Percentiles rank a stretch among this genome's conserved stretches.
These are phyloP conservation scores for Alviniconcha strummeri DNA, from an alignment of 2,888 invertebrate species.

Conservation along the genomic window DNA sequence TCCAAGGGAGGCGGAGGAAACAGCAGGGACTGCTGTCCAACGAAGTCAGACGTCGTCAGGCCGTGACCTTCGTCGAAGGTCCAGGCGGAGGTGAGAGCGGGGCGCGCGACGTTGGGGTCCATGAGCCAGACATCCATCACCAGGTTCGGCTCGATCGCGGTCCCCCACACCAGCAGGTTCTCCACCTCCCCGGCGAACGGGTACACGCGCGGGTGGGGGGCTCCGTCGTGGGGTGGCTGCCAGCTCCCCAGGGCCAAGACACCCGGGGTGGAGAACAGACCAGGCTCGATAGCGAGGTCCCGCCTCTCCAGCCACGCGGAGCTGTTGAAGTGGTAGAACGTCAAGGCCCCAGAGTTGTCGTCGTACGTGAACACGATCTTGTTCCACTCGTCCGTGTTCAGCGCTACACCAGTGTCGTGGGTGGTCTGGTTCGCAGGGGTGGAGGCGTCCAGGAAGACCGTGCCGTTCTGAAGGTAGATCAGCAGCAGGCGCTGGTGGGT, in stretches of 20 bases:
- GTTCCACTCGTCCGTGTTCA: conserved; percentile 53
- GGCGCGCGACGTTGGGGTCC: conserved; percentile 46
- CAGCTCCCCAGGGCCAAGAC: conserved; percentile 55
- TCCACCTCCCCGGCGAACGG: conserved; percentile 52
- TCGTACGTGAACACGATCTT: conserved; percentile 53
- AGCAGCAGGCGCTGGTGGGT: conserved; percentile 45
- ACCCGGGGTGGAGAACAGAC: conserved; percentile 46
- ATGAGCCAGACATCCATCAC: conserved; percentile 51
- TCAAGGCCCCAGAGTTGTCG: conserved; percentile 43
- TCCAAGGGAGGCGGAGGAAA: conserved; percentile 55
- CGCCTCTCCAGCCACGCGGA: conserved; percentile 43
- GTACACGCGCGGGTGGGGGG: conserved; percentile 32
- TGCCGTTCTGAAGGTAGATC: conserved; percentile 39
- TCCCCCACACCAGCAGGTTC: conserved; percentile 55
- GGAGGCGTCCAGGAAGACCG: conserved; percentile 43
- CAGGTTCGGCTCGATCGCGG: conserved; percentile 47
- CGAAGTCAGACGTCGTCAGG: conserved; percentile 37
- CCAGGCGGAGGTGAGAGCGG: conserved; percentile 44
- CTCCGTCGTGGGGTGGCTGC: conserved; percentile 49
- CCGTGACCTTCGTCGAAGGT: conserved; percentile 58
- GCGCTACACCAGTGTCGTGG: conserved; percentile 40
- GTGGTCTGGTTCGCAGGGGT: conserved; percentile 8
- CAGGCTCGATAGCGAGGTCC: conserved; percentile 32
- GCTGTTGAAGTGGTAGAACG: conserved; percentile 48
- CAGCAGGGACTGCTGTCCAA: conserved; percentile 29